phyloP scores from a whole-genome alignment of 2,797 vertebrate genomes.

The Nannoperca australis region DNA sequence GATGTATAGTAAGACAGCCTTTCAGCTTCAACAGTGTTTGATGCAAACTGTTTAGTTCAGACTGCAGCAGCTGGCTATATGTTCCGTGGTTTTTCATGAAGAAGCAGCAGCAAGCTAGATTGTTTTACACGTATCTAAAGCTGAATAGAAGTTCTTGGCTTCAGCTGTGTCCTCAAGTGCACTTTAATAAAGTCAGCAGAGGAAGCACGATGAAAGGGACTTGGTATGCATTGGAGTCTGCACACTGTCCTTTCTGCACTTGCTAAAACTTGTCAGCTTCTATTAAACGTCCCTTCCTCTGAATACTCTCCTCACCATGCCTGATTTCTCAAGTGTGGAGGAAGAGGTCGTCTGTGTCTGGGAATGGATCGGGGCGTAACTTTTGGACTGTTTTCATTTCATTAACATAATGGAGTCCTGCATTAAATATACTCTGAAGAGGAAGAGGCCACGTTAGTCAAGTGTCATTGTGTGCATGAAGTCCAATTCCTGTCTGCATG shows the following conservation, averaged over 20 bases:
- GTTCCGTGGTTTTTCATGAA: conserved; percentile 37
- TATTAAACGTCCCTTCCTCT: conserved; percentile 63
- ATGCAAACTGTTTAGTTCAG: conserved; percentile 43
- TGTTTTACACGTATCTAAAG: conserved; percentile 46
- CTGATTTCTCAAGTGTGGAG: conserved; percentile 52
- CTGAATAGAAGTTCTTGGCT: conserved; percentile 52
- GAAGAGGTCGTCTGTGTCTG: conserved; percentile 40
- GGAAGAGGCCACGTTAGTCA: conserved; percentile 50
- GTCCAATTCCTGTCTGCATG: conserved; percentile 5
- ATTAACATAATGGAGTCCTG: conserved; percentile 71
- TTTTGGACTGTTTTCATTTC: conserved; percentile 69
- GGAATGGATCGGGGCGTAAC: conserved; percentile 42
- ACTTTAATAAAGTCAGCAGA: conserved; percentile 63
- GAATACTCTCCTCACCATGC: conserved; percentile 38
- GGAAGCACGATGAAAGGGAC: conserved; percentile 41
- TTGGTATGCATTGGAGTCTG: conserved; percentile 62
- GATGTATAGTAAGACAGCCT: conserved; percentile 55
- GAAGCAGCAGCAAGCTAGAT: conserved; percentile 45
- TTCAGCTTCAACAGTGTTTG: conserved; percentile 42
- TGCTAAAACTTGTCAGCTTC: conserved; percentile 67
- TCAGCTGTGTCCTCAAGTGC: conserved; percentile 58
- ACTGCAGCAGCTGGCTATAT: conserved; percentile 48
- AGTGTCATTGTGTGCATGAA: conserved; percentile 32
- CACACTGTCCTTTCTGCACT: conserved; percentile 60
- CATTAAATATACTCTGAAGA: conserved; percentile 38